phyloP scores from a whole-genome alignment of 92 coral and sea anemone species.

The Porites cylindrica region DNA sequence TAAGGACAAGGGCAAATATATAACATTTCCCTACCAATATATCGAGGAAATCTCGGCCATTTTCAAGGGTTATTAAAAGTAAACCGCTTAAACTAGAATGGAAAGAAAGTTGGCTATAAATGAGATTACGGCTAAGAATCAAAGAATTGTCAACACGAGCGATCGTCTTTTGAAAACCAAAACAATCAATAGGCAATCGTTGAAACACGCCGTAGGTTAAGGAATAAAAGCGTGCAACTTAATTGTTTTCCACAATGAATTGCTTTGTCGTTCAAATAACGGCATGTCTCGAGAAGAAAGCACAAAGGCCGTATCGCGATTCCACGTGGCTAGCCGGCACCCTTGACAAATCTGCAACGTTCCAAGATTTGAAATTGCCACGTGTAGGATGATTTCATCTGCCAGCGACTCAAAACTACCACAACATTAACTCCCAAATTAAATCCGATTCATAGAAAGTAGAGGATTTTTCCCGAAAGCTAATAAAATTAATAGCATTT shows the following conservation, averaged over 20 bases:
- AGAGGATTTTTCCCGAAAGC: background rate
- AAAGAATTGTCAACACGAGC: slow-evolving; percentile 18
- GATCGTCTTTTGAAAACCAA: slow-evolving; percentile 42
- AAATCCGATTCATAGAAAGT: background rate
- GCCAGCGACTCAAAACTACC: slow-evolving; percentile 50
- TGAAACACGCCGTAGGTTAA: slow-evolving; percentile 77
- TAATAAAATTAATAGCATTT: slow-evolving; percentile 23
- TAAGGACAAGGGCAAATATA: background rate
- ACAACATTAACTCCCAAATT: slow-evolving; percentile 6
- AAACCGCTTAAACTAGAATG: background rate
- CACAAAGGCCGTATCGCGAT: slow-evolving; percentile 36
- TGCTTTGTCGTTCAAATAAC: slow-evolving; percentile 49
- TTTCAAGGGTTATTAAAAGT: background rate
- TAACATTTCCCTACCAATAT: slow-evolving; percentile 18
- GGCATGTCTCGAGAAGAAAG: slow-evolving; percentile 38
- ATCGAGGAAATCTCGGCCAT: slow-evolving; percentile 5
- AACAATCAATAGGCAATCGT: slow-evolving; percentile 46
- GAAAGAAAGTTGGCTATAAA: background rate
- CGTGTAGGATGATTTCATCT: slow-evolving; percentile 87
- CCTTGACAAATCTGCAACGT: slow-evolving; percentile 72
- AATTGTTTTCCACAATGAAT: slow-evolving; percentile 48
- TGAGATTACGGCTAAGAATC: slow-evolving; percentile 1
- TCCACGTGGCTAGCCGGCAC: slow-evolving; percentile 64
- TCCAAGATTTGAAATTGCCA: slow-evolving; percentile 75
- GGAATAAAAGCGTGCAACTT: slow-evolving; percentile 43